phyloP scores from a whole-genome alignment of 2,797 vertebrate genomes.

The Poeciliopsis gracilis region DNA sequence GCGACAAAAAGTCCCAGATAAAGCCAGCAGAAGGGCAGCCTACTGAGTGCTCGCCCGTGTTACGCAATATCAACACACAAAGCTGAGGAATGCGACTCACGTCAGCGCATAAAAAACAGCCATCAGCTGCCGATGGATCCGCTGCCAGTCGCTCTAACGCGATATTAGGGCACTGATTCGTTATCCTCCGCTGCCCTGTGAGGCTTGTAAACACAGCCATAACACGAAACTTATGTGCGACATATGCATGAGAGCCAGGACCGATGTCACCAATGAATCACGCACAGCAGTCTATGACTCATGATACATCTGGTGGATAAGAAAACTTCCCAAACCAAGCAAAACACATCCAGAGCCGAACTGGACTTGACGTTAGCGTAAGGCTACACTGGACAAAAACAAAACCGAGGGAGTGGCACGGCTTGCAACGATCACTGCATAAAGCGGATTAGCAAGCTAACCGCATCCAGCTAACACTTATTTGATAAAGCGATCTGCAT shows the following conservation, averaged over 20 bases:
- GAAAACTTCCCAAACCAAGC: conserved; percentile 43
- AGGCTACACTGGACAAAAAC: conserved; percentile 61
- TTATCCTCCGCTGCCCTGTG: background rate
- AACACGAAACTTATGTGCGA: conserved; percentile 19
- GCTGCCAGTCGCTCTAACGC: conserved; percentile 32
- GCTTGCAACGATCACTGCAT: conserved; percentile 69
- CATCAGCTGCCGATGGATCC: conserved; percentile 43
- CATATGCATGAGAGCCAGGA: conserved; percentile 17
- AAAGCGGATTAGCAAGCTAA: conserved; percentile 77
- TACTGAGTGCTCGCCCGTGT: conserved; percentile 57
- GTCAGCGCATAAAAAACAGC: conserved; percentile 59
- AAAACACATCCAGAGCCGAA: conserved; percentile 22
- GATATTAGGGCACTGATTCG: background rate
- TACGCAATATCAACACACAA: conserved; percentile 80
- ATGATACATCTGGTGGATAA: conserved; percentile 15
- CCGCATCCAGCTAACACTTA: conserved; percentile 48
- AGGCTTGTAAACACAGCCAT: conserved; percentile 53
- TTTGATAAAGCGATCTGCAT: conserved; percentile 31
- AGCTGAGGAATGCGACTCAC: conserved; percentile 79
- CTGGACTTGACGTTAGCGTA: conserved; percentile 38
- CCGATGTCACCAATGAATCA: conserved; percentile 61
- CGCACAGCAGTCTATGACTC: conserved; percentile 23
- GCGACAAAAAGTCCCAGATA: conserved; percentile 47
- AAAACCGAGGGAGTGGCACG: conserved; percentile 76
- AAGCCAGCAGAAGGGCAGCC: conserved; percentile 49